These are phyloP conservation scores for Platynereis dumerilii DNA, from an alignment of 2,888 invertebrate genomes.

Conservation along the genomic window DNA sequence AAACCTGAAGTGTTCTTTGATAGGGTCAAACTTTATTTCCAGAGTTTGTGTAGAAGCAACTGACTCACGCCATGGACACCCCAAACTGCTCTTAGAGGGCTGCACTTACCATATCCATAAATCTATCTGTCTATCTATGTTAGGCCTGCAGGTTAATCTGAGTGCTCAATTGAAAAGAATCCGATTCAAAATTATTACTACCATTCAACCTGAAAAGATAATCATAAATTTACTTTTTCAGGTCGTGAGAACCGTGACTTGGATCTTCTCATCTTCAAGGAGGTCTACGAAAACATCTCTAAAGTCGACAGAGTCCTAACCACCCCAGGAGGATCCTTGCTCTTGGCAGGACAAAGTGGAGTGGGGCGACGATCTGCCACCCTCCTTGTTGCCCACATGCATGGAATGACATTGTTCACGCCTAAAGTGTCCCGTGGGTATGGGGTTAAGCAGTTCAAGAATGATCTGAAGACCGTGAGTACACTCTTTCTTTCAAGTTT, in stretches of 20 bases:
- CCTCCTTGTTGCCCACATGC: conserved; percentile 75
- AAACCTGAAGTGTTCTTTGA: too few relatives aligned
- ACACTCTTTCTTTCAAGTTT: neutral
- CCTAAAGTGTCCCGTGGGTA: conserved; percentile 70
- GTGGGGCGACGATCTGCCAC: conserved; percentile 82
- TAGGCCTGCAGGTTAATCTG: too few relatives aligned
- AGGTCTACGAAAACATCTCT: conserved; percentile 73
- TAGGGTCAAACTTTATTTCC: too few relatives aligned
- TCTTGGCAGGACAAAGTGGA: conserved; percentile 80
- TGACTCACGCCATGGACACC: too few relatives aligned
- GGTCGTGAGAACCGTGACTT: conserved; percentile 73
- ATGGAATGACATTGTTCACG: conserved; percentile 70
- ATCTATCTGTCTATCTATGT: conserved; percentile 4
- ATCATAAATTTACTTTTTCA: conserved; percentile 47
- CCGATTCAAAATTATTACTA: neutral
- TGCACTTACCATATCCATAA: too few relatives aligned
- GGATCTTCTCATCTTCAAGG: conserved; percentile 72
- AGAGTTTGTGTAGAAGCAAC: too few relatives aligned
- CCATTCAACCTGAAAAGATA: too few relatives aligned
- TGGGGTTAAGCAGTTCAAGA: conserved; percentile 73
- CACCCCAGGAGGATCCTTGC: conserved; percentile 71
- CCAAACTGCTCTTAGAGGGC: too few relatives aligned
- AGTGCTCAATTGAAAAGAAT: too few relatives aligned
- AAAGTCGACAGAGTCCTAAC: conserved; percentile 72
- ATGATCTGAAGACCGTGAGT: conserved; percentile 78